These are phyloP conservation scores for Syngnathus acus DNA, from an alignment of 2,797 vertebrate species.

Conservation along the genomic window DNA sequence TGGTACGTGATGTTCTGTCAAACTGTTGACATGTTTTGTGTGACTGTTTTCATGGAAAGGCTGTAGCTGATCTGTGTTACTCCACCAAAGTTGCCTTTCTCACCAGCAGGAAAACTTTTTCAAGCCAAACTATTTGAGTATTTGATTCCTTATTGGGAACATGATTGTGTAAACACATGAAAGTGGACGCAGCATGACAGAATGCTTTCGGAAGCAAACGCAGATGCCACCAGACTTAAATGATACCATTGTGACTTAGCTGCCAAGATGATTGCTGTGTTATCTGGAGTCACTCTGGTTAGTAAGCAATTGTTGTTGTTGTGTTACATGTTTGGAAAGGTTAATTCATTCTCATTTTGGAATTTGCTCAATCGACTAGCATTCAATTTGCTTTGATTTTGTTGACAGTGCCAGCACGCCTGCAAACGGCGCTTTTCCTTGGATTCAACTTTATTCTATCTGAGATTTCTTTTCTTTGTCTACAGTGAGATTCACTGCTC, in stretches of 20 bases:
- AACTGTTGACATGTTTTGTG: slow-evolving; percentile 5
- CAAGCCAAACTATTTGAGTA: slow-evolving; percentile 21
- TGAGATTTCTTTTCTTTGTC: background rate
- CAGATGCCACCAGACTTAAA: background rate
- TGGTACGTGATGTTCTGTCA: background rate
- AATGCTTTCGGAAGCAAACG: slow-evolving; percentile 2
- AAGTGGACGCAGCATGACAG: slow-evolving; percentile 4
- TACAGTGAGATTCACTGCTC: background rate
- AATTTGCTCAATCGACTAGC: background rate
- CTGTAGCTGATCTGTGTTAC: background rate
- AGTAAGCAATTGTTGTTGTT: background rate
- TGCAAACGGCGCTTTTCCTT: background rate
- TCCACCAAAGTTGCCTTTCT: slow-evolving; percentile 16
- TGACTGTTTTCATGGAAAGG: slow-evolving; percentile 13
- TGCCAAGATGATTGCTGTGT: background rate
- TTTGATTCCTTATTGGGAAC: slow-evolving; percentile 13
- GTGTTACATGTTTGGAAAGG: background rate
- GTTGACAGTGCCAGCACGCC: background rate
- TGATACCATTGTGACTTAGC: background rate
- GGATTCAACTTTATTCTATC: background rate
- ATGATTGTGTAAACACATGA: slow-evolving; percentile 11
- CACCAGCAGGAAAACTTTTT: slow-evolving; percentile 10
- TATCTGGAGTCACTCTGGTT: background rate
- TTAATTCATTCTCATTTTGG: background rate
- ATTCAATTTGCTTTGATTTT: background rate